A percentile compares a stretch with the other conserved stretches of the same genome.
Evolutionary conservation across 23 tunicate species (phyloP).

Genomic region (Halocynthia aurantium): DNA sequence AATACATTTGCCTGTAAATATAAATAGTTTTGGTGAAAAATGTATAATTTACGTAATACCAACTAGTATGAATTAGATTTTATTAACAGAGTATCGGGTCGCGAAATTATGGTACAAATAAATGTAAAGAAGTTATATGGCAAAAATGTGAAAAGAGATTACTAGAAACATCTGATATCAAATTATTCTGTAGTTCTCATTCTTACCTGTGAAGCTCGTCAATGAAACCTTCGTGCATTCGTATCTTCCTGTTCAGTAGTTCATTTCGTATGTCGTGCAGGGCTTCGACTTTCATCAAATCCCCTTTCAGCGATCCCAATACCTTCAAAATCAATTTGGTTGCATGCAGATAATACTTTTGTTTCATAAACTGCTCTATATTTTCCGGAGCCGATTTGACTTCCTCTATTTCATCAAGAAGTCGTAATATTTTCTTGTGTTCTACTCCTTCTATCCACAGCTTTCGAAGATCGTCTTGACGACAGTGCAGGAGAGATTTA

Average conservation of each 20-base stretch:
- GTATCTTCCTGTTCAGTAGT: slow-evolving; percentile 51
- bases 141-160: no score
- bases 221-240: slow-evolving; percentile 73
- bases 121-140: no score
- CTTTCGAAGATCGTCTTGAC: slow-evolving; percentile 92
- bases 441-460: slow-evolving; percentile 95
- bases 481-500: slow-evolving; percentile 83
- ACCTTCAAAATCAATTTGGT: slow-evolving; percentile 62
- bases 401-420: slow-evolving; percentile 84
- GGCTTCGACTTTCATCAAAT: slow-evolving; percentile 81
- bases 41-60: no score
- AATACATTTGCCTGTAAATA: slow-evolving; percentile 39
- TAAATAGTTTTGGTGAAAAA: no score
- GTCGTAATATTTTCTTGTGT: slow-evolving; percentile 63
- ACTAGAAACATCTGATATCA: no score
- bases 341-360: slow-evolving; percentile 74
- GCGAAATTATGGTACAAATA: no score
- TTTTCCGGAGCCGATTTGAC: slow-evolving; percentile 78
- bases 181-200: no score
- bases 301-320: slow-evolving; percentile 28
- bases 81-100: no score
- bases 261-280: slow-evolving; percentile 87
- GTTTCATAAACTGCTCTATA: slow-evolving; percentile 53
- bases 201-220: slow-evolving; percentile 55
- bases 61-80: no score